These are phyloP conservation scores for Melinaea menophilus DNA, from an alignment of 2,888 invertebrate species.

Conservation along the genomic window DNA sequence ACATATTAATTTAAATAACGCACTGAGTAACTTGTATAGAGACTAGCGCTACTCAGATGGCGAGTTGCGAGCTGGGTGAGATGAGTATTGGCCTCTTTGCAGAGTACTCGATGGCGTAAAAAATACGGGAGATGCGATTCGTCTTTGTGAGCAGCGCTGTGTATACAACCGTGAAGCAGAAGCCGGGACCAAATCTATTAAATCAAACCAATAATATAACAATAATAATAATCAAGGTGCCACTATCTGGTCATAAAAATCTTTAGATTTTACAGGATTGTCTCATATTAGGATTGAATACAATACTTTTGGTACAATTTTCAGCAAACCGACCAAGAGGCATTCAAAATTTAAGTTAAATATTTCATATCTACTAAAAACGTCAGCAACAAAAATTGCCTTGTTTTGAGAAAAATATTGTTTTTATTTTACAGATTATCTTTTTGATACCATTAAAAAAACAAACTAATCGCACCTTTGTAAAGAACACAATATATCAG, in stretches of 20 bases:
- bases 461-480: constrained; percentile 81
- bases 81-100: constrained; percentile 97
- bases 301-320: too few relatives aligned
- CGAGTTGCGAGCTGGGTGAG: constrained; percentile 92
- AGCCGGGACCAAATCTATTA: constrained; percentile 89
- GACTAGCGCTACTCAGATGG: constrained; percentile 91
- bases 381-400: too few relatives aligned
- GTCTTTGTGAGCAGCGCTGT: constrained; percentile 98
- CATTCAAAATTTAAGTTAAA: too few relatives aligned
- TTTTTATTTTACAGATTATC: neutral
- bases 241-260: too few relatives aligned
- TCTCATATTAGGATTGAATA: too few relatives aligned
- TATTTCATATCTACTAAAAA: too few relatives aligned
- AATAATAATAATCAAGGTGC: neutral
- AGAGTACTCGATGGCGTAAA: constrained; percentile 97
- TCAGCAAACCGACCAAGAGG: too few relatives aligned
- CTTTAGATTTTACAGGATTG: too few relatives aligned
- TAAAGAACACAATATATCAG: constrained; percentile 92
- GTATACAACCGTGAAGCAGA: constrained; percentile 98
- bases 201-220: constrained; percentile 8
- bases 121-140: constrained; percentile 96
- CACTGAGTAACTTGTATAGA: constrained; percentile 85
- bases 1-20: neutral
- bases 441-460: neutral
- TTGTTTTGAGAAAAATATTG: neutral